phyloP scores from a whole-genome alignment of 2,797 vertebrate species.

The Sylvilagus floridanus region DNA sequence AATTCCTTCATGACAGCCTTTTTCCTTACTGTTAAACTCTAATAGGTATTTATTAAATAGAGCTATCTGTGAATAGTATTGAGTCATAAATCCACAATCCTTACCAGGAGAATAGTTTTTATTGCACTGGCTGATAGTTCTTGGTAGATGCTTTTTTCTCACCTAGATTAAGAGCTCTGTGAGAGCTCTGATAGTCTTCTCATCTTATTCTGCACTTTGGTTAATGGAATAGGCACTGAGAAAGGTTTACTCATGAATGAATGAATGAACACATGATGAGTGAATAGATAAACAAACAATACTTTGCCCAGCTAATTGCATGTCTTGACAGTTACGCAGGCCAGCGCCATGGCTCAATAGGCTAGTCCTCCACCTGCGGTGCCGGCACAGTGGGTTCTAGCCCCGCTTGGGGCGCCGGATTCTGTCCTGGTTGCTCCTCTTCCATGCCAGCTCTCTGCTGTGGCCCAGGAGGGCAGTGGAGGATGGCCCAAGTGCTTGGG shows the following conservation, averaged over 20 bases:
- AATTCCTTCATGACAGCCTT: background rate
- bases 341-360: too few species aligned
- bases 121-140: background rate
- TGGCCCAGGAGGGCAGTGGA: too few species aligned
- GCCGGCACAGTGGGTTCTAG: too few species aligned
- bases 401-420: too few species aligned
- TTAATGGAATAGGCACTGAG: background rate
- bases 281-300: background rate
- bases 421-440: too few species aligned
- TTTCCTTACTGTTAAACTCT: background rate
- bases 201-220: background rate
- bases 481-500: too few species aligned
- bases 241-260: background rate
- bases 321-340: background rate
- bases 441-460: too few species aligned
- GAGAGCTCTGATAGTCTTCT: constrained; percentile 24
- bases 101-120: constrained; percentile 1
- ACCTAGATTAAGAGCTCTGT: constrained; percentile 12
- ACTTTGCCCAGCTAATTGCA: background rate
- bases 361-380: too few species aligned
- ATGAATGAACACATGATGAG: constrained; percentile 8
- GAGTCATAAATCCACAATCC: background rate
- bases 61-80: background rate
- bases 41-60: constrained; percentile 20
- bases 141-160: background rate